phyloP scores from a whole-genome alignment of 2,888 invertebrate genomes.

The Hymenopus coronatus region DNA sequence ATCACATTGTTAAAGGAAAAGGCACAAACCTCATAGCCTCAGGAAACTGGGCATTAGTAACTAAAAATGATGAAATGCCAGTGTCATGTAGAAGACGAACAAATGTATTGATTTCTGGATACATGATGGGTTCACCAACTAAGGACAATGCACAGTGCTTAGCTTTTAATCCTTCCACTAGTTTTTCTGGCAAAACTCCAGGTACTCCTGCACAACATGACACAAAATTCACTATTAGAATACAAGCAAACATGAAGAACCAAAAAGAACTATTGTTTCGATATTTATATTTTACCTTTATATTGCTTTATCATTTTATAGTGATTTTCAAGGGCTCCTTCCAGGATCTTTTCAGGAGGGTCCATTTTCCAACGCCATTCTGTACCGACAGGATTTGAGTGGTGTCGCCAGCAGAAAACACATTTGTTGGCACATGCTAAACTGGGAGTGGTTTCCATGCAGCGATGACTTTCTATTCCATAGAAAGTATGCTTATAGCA shows the following conservation, averaged over 20 bases:
- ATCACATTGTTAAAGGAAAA: too few relatives aligned
- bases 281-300: constrained; percentile 40
- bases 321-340: constrained; percentile 54
- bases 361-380: constrained; percentile 61
- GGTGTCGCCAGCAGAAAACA: constrained; percentile 59
- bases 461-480: constrained; percentile 57
- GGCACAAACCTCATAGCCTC: constrained; percentile 50
- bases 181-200: constrained; percentile 51
- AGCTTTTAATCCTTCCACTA: constrained; percentile 51
- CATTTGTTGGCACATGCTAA: constrained; percentile 60
- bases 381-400: constrained; percentile 55
- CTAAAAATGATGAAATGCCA: constrained; percentile 55
- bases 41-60: constrained; percentile 60
- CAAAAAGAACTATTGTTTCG: background rate
- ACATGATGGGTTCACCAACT: constrained; percentile 61
- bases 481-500: constrained; percentile 62
- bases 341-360: constrained; percentile 50
- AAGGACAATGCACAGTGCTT: constrained; percentile 57
- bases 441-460: constrained; percentile 60
- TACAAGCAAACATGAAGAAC: background rate
- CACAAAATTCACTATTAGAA: background rate
- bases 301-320: constrained; percentile 53
- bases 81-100: constrained; percentile 50
- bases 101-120: constrained; percentile 56
- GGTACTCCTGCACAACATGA: constrained; percentile 49